Percentiles rank a stretch among this genome's conserved stretches.
phyloP scores from a whole-genome alignment of 2,797 vertebrate species.

The Etheostoma nigrum region DNA sequence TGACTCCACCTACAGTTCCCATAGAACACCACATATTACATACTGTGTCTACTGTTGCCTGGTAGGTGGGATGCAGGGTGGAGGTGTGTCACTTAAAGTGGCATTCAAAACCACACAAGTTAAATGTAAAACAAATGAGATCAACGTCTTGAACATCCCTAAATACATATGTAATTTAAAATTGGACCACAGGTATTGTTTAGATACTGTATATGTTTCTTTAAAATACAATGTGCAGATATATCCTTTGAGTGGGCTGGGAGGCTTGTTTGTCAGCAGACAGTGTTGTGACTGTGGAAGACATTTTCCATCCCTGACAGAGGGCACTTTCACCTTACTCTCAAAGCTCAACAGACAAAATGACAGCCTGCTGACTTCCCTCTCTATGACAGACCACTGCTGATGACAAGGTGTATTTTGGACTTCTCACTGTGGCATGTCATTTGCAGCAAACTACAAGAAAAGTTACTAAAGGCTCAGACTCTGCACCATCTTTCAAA shows the following conservation, averaged over 20 bases:
- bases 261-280: constrained; percentile 50
- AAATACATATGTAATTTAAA: not conserved
- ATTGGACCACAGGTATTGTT: not conserved
- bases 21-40: constrained; percentile 67
- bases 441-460: constrained; percentile 49
- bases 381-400: constrained; percentile 61
- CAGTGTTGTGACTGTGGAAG: constrained; percentile 53
- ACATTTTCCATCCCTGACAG: constrained; percentile 66
- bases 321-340: constrained; percentile 63
- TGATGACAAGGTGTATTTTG: constrained; percentile 77
- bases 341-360: constrained; percentile 63
- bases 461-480: constrained; percentile 34
- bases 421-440: constrained; percentile 50
- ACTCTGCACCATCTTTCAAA: constrained; percentile 19
- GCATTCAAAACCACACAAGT: not conserved
- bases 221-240: constrained; percentile 3
- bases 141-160: not conserved
- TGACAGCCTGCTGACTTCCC: constrained; percentile 72
- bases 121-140: not conserved
- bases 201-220: not conserved
- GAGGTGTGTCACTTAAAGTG: not conserved
- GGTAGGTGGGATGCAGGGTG: not conserved
- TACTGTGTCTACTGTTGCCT: constrained; percentile 16
- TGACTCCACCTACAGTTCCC: constrained; percentile 81
- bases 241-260: constrained; percentile 7